These are phyloP conservation scores for Proisotoma minuta DNA, from an alignment of 2,888 invertebrate species.

Conservation along the genomic window DNA sequence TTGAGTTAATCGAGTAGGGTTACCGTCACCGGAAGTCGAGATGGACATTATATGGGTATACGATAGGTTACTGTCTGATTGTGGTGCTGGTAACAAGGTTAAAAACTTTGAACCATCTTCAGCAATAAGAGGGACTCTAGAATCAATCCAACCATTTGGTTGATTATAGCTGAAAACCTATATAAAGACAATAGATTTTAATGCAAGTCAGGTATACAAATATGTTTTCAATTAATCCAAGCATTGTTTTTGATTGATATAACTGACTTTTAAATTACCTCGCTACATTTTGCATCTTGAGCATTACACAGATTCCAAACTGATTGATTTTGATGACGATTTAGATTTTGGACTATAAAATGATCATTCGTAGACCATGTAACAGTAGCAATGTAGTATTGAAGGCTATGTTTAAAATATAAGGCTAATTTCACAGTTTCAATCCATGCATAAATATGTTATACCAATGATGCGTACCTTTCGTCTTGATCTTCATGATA, in stretches of 20 bases:
- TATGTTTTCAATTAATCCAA: neutral
- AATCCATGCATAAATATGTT: neutral
- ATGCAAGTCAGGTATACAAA: neutral
- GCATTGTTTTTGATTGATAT: neutral
- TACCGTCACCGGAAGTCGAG: neutral
- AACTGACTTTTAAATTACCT: conserved; percentile 31
- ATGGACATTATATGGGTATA: conserved; percentile 49
- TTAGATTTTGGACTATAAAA: conserved; percentile 79
- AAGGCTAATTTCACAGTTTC: neutral
- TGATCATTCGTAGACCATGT: conserved; percentile 67
- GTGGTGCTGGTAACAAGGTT: conserved; percentile 65
- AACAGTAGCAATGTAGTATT: conserved; percentile 55
- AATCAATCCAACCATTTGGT: conserved; percentile 62
- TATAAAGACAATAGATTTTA: neutral
- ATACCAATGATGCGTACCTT: conserved; percentile 2
- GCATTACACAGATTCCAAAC: conserved; percentile 61
- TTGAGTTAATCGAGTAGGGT: conserved; percentile 54
- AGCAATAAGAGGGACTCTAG: conserved; percentile 26
- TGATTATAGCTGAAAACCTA: conserved; percentile 51
- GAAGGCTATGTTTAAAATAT: conserved; percentile 6
- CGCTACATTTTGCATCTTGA: conserved; percentile 47
- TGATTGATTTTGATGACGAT: conserved; percentile 76
- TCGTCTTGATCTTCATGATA: conserved; percentile 1
- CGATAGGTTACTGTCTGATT: conserved; percentile 54
- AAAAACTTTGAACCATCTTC: conserved; percentile 63